These are phyloP conservation scores for Phenganax subtilis DNA, from an alignment of 92 coral and sea anemone species.

Conservation along the genomic window DNA sequence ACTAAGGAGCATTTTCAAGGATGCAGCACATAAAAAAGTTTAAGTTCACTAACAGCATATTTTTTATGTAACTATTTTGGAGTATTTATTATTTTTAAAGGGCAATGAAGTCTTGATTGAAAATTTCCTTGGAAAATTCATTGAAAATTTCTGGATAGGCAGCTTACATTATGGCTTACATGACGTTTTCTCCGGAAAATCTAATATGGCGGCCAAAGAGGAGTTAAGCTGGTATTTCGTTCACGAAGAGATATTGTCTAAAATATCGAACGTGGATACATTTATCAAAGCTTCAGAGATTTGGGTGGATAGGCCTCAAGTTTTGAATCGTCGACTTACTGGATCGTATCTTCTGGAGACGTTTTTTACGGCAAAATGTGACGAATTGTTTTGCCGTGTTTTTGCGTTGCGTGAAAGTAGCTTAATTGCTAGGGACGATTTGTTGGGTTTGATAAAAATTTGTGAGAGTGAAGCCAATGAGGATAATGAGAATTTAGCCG, in stretches of 20 bases:
- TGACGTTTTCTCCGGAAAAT: constrained; percentile 1
- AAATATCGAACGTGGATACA: constrained; percentile 31
- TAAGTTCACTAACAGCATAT: no score
- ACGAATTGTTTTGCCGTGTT: constrained; percentile 12
- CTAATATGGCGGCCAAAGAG: constrained; percentile 76
- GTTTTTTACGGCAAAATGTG: constrained; percentile 28
- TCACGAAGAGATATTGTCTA: constrained; percentile 38
- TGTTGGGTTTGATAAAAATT: constrained; percentile 1
- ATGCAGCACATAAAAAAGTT: no score
- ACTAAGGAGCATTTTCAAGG: no score
- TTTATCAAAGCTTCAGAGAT: constrained; percentile 72
- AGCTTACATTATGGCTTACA: neutral
- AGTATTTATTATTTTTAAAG: no score
- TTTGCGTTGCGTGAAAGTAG: constrained; percentile 8
- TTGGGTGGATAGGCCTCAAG: constrained; percentile 94
- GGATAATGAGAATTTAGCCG: constrained; percentile 28
- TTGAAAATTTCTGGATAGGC: neutral
- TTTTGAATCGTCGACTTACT: constrained; percentile 76
- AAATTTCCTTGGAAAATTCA: no score
- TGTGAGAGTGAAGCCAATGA: neutral
- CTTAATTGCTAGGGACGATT: neutral
- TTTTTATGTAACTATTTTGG: no score
- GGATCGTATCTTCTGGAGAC: constrained; percentile 64
- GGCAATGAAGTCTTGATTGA: no score
- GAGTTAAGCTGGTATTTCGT: constrained; percentile 53